Percentiles rank a stretch among this genome's conserved stretches.
phyloP scores from a whole-genome alignment of 1,140 invertebrate species.

The Lepidurus arcticus region DNA sequence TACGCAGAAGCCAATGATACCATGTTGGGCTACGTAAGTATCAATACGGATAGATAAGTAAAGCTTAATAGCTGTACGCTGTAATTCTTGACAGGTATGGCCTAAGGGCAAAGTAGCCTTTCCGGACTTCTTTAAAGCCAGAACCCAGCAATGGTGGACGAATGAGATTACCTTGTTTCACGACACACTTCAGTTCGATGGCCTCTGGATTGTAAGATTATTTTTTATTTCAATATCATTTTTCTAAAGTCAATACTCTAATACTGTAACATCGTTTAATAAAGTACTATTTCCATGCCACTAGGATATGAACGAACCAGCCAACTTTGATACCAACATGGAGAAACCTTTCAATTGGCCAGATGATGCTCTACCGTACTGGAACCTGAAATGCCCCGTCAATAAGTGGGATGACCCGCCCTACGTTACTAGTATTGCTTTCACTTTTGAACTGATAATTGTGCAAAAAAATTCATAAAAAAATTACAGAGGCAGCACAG shows the following conservation, averaged over 20 bases:
- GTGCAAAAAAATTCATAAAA: neutral
- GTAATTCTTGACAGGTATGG: conserved; percentile 32
- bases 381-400: conserved; percentile 33
- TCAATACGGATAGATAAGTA: neutral
- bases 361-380: conserved; percentile 20
- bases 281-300: neutral
- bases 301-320: conserved; percentile 50
- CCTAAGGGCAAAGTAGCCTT: conserved; percentile 33
- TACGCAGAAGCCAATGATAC: conserved; percentile 20
- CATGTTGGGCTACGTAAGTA: conserved; percentile 26
- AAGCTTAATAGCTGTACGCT: neutral
- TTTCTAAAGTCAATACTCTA: neutral
- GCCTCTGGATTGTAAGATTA: conserved; percentile 43
- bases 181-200: conserved; percentile 42
- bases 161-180: conserved; percentile 43
- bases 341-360: conserved; percentile 34
- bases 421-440: conserved; percentile 33
- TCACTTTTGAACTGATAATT: neutral
- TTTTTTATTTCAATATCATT: neutral
- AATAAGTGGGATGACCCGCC: conserved; percentile 36
- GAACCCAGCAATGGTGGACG: conserved; percentile 43
- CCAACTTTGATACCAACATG: conserved; percentile 42
- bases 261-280: neutral
- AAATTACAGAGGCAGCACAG: conserved; percentile 25
- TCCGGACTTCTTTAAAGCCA: conserved; percentile 32